These are phyloP conservation scores for Lindbergichthys nudifrons DNA, from an alignment of 2,797 vertebrate genomes.

Conservation along the genomic window DNA sequence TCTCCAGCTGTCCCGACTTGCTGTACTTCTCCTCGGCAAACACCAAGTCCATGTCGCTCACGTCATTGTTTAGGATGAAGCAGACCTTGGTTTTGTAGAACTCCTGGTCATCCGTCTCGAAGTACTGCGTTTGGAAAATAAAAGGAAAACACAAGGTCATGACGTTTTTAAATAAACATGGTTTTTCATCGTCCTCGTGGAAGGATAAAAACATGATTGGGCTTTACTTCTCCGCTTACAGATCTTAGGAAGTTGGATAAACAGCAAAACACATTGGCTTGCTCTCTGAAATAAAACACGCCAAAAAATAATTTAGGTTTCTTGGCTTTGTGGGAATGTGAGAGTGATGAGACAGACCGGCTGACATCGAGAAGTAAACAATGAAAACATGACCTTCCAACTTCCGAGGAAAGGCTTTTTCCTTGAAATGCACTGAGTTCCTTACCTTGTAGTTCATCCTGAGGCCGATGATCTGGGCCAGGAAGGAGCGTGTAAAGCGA, in stretches of 20 bases:
- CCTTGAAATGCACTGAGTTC: conserved; percentile 22
- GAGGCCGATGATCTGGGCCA: conserved; percentile 98
- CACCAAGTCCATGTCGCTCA: conserved; percentile 98
- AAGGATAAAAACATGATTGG: conserved; percentile 51
- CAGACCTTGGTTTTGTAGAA: conserved; percentile 99
- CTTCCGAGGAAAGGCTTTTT: conserved; percentile 12
- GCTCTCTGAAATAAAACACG: conserved; percentile 49
- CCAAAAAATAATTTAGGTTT: conserved; percentile 51
- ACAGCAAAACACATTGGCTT: conserved; percentile 57
- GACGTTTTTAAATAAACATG: conserved; percentile 65
- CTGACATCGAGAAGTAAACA: conserved; percentile 63
- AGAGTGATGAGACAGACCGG: conserved; percentile 53
- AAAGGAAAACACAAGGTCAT: conserved; percentile 55
- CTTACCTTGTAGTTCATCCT: conserved; percentile 99
- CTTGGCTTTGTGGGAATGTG: conserved; percentile 43
- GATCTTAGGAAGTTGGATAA: conserved; percentile 51
- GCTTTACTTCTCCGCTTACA: conserved; percentile 48
- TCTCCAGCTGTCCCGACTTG: conserved; percentile 96
- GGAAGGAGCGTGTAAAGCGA: conserved; percentile 96
- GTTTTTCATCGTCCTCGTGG: conserved; percentile 49
- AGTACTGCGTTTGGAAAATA: conserved; percentile 87
- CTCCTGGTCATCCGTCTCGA: conserved; percentile 98
- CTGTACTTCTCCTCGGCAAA: conserved; percentile 99
- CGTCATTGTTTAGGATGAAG: conserved; percentile 98
- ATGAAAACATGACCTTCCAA: conserved; percentile 39